phyloP scores from a whole-genome alignment of 2,797 vertebrate genomes.

The Falco novaeseelandiae region DNA sequence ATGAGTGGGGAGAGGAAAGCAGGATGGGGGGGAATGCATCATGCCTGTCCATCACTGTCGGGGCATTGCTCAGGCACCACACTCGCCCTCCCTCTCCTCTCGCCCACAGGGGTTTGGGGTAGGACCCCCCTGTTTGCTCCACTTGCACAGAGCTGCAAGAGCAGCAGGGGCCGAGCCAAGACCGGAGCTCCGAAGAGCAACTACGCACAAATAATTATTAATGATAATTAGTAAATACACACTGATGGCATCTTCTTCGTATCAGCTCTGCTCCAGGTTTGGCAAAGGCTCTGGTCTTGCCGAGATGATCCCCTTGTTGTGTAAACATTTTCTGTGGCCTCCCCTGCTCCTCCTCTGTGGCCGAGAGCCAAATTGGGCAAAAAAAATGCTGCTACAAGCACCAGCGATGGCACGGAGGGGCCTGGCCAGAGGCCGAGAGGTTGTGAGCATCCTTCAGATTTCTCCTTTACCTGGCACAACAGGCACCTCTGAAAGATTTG shows the following conservation, averaged over 20 bases:
- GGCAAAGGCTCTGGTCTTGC: background rate
- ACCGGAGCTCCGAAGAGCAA: background rate
- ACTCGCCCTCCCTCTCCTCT: background rate
- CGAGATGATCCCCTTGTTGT: background rate
- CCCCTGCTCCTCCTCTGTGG: background rate
- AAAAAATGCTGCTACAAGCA: background rate
- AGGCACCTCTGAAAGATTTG: background rate
- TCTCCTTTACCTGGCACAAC: background rate
- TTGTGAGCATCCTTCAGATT: background rate
- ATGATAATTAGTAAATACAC: background rate
- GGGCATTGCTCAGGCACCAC: background rate
- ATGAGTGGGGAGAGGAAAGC: background rate
- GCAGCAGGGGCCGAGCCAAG: background rate
- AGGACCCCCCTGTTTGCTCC: background rate
- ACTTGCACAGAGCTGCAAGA: background rate
- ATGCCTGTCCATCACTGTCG: accelerated
- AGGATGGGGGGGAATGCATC: accelerated
- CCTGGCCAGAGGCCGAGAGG: background rate
- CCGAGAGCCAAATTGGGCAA: background rate
- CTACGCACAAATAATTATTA: constrained; percentile 20
- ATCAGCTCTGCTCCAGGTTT: background rate
- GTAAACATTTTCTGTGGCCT: background rate
- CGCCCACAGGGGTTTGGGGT: background rate
- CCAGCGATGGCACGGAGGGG: accelerated
- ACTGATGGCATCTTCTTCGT: background rate